Evolutionary conservation across 2,113 vertebrate species (phyloP).

Genomic region (Irena cyanogastra): DNA sequence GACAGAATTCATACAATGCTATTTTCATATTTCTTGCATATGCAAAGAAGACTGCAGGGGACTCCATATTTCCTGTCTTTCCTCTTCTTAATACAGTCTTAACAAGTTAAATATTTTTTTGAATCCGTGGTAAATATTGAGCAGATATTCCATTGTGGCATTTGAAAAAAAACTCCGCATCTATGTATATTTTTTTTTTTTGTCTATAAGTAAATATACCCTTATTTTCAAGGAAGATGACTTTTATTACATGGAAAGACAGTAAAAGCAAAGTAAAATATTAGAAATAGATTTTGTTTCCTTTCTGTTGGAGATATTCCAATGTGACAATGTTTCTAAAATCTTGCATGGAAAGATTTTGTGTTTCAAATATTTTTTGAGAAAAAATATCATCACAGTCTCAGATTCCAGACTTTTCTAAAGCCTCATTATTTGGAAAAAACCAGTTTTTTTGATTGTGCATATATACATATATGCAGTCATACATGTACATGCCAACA

Average conservation of each 20-base stretch:
- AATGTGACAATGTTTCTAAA: neutral
- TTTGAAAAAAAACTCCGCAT: rapidly evolving
- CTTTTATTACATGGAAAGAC: neutral
- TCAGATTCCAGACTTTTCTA: neutral
- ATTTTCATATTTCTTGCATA: neutral
- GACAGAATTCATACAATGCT: neutral
- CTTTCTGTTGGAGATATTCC: neutral
- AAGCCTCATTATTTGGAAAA: neutral
- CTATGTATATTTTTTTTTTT: neutral
- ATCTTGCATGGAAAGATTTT: neutral
- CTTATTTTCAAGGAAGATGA: neutral
- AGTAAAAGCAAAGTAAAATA: neutral
- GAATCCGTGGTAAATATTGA: neutral
- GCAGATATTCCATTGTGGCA: neutral
- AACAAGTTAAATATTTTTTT: neutral
- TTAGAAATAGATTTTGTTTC: neutral
- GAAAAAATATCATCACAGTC: neutral
- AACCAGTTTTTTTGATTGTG: neutral
- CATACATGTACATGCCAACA: neutral
- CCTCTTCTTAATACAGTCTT: neutral
- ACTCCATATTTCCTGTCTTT: neutral
- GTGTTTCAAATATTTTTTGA: neutral
- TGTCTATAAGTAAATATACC: neutral
- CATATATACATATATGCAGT: neutral
- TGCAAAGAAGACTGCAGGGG: neutral